Base-by-base conservation (phyloP, 2,888 invertebrate genomes). In the Polydrusus tereticollis region DNA sequence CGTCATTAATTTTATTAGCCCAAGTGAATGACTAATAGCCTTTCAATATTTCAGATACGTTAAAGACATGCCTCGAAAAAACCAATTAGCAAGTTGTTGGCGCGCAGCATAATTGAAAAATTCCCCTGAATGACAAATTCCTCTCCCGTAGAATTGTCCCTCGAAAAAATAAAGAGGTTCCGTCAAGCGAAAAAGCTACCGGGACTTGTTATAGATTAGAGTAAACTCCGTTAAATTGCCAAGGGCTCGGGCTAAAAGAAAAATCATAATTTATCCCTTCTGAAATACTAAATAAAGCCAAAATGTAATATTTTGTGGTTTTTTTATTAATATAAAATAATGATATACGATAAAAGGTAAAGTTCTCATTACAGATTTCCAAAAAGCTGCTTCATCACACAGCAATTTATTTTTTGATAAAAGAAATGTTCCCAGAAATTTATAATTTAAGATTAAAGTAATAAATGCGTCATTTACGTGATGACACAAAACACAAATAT, bases 141-240 rank as follows among this genome's bases (percentile, higher is more conserved):
- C 68, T 68, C 57, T 63, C 63, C 20, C 52, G 52, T 52, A 36
- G 60, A 75, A 66, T 75, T 75, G 77, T 69, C 74, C 72, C 72
- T 75, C 69, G 76, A 76, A 75, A 72, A 75, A 73, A 73, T 70
- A 73, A 71, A 73, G 73, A 71, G 64, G 64, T 58, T 55, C 73
- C 69, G 75, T 78, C 77, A 77, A 76, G 75, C 76, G 75, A 75
- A 71, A 73, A 77, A 77, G 75, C 77, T 77, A 77, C 77, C 67
- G 78, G 72, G 77, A 72, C 77, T 76, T 78, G 77, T 79, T 77
- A 78, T 78, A 78, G 76, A 78, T 78, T 77, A 77, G 78, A 66
- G 74, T 77, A 77, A 77, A 77, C 74, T 76, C 77, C 75, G 76
- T 76, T 74, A 77, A 78, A 80, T 78, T 77, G 75, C 76, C 29